Evolutionary conservation across 2,113 vertebrate species (phyloP).

Genomic region (Cacatua alba): DNA sequence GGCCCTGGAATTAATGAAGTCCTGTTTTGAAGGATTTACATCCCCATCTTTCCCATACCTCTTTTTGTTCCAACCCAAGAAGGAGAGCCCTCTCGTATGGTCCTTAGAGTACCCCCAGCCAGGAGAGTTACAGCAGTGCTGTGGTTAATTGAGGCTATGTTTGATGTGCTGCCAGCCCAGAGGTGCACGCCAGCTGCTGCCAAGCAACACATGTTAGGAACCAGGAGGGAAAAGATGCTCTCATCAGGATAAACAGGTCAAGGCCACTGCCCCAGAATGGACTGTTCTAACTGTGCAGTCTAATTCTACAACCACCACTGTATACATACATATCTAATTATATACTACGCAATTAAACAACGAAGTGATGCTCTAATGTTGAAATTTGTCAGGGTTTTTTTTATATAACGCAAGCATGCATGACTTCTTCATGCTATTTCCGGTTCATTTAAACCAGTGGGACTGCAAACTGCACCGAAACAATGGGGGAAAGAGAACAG

Average conservation of each 20-base stretch:
- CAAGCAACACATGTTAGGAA: background rate
- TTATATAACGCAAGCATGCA: background rate
- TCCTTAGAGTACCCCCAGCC: background rate
- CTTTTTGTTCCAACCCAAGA: background rate
- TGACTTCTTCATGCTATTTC: background rate
- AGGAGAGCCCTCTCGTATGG: fast-evolving
- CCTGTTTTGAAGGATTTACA: background rate
- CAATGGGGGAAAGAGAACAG: background rate
- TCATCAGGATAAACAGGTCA: background rate
- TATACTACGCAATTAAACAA: background rate
- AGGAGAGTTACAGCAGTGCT: background rate
- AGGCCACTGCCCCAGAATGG: background rate
- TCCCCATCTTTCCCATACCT: background rate
- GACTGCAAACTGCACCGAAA: background rate
- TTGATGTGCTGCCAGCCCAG: background rate
- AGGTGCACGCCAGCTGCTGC: fast-evolving
- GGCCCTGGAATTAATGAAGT: background rate
- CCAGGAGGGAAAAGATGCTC: background rate
- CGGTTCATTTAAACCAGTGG: background rate
- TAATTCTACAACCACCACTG: background rate
- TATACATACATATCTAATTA: background rate
- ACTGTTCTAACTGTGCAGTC: background rate
- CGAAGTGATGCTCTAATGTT: background rate
- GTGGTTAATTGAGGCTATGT: background rate
- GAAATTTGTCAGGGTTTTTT: background rate